Evolutionary conservation across 2,797 vertebrate genomes (phyloP), one percentile per base, ranked within the genome.

Genomic region (Microtus californicus): DNA sequence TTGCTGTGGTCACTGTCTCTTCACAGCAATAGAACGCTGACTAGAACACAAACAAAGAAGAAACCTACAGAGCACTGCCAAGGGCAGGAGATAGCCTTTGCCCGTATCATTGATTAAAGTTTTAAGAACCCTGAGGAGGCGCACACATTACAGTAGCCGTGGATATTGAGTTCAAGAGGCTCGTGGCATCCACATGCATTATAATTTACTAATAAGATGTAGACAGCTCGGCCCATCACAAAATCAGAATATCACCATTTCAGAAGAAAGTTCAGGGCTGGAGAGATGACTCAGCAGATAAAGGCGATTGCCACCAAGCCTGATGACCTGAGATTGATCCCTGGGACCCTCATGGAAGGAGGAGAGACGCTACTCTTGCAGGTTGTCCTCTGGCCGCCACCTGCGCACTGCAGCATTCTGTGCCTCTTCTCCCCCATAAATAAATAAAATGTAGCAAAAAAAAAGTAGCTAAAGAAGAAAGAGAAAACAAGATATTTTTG

Each of bases 81-180:
- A 27, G 10, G 65, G 48, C 61, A 67, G 40, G 40, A 40, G 17
- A 34, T 1, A 85, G 69, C 56, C 56, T 78, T 63, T 74, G 48
- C 37, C 82, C 73, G 15, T 61, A 48, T 54, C 31, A 87, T 14
- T 34, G 67, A 74, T 94, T 65, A 15, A 91, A 90, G 48, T 95
- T 88, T 95, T 92, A 88, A 85, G 90, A 61, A 78, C 15, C 34
- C 29, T 0, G 0, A 40, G 27, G 48, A 25, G 40, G 29, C 3
- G 15, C 31, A 5, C 40, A 83, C 69, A 34, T 63, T 69, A 67
- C 17, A 78, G 23, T 34, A 48, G 40, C 3, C 9, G 2, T 34
- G 17, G 54, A 51, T 34, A 25, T 1, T 51, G 56, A 29, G 54
- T n/a, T 85, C 29, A 48, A 85, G 59, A 86, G 63, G 40, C 51